Evolutionary conservation across 2,113 vertebrate genomes (phyloP), one percentile per base, ranked within the genome.

Genomic region (Daubentonia madagascariensis): DNA sequence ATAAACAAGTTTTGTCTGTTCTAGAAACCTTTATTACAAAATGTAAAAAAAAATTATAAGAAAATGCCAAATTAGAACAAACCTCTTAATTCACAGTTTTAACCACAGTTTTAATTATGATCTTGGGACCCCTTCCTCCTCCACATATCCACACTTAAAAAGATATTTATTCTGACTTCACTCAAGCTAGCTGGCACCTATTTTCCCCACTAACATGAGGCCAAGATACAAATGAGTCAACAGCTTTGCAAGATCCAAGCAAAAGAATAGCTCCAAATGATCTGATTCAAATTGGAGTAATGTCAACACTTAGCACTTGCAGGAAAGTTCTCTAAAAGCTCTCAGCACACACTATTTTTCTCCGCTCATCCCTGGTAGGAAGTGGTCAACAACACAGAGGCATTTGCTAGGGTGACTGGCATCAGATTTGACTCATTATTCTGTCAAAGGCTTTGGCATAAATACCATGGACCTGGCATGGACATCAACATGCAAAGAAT

Each of bases 401-500:
- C 96, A 98, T 97, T 97, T 98, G 98, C 97, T 68, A 20, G 75
- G 81, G 59, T 91, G 96, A 98, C 92, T 96, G 96, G 94, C 96
- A 91, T 96, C 97, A 97, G 96, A 96, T 94, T 59, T 72, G 97
- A 96, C 84, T 97, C 95, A 97, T 96, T 97, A 93, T 91, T 97
- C 92, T 98, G 97, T 98, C 98, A 98, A 98, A 98, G 96, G 68
- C 75, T 85, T 97, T 98, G 98, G 97, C 98, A 98, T 0, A 1
- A 86, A 30, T 79, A 54, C 50, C 43, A 95, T 45, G 32, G 30
- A 18, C 80, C 92, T 98, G 97, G 97, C 95, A 91, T 0, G 48
- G 45, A 96, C 61, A 28, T 2, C 4, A 76, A 96, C n/a, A 93
- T 98, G 97, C 94, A 97, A 76, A 98, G 85, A 90, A 76, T 97